Base-by-base conservation (phyloP, 2,888 invertebrate genomes). In the Biston betularia region DNA sequence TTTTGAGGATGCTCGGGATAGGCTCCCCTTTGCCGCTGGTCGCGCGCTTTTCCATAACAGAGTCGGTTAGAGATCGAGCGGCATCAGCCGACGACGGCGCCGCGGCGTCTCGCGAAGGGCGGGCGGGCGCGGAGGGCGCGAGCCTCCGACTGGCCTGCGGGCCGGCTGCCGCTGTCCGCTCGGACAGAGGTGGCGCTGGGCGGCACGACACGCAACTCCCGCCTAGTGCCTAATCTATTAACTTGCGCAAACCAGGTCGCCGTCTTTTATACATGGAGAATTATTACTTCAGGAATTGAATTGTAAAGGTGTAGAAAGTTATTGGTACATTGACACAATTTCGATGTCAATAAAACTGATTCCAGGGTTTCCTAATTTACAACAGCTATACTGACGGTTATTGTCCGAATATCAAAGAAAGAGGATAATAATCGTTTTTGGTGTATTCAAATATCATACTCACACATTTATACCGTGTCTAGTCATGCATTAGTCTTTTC, bases 101-200 rank as follows among this genome's bases (percentile, higher is more conserved):
- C 15, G 57, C 57, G 48, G 77, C 76, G 75, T 73, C 75, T 81
- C 83, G 83, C 80, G 74, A 64, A 74, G 79, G 83, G 88, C 91
- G 92, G 85, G 92, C 88, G 86, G 87, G 89, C 92, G 89, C 91
- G 87, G 84, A 88, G 89, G 89, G 89, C 91, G 93, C 92, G 87
- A 77, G 85, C 88, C 90, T 84, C 86, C 87, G 89, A 93, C 93
- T 92, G 92, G 82, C 70, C 72, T 55, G 70, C 69, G 58, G 67
- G 67, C 71, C 56, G 61, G 34, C n/a, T n/a, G 42, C 34, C 79
- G 82, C 86, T 86, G 89, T 84, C 89, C 89, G 83, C 84, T 86
- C 79, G 89, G 86, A 86, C 89, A 81, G 77, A 77, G 82, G 80
- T 72, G 82, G 81, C 73, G 80, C 75, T 81, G 84, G 84, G 87